Percentiles rank a stretch among this genome's conserved stretches.
These are phyloP conservation scores for Crenichthys baileyi DNA, from an alignment of 2,797 vertebrate genomes.

Conservation along the genomic window DNA sequence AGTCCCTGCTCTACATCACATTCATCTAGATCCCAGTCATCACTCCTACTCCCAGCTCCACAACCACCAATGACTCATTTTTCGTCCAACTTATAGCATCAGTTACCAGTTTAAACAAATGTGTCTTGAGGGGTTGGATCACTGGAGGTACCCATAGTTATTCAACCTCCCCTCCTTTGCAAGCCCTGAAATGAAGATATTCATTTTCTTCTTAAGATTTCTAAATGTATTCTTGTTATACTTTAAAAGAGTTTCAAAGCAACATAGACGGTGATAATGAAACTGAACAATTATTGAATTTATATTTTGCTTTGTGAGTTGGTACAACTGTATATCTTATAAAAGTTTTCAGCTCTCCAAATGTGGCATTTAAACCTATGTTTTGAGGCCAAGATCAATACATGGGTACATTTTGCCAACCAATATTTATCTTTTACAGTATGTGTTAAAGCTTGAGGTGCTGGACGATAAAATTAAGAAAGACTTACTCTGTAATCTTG, in stretches of 20 bases:
- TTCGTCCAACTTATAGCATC: slow-evolving; percentile 2
- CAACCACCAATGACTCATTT: slow-evolving; percentile 8
- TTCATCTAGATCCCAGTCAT: slow-evolving; percentile 14
- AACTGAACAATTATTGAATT: not conserved
- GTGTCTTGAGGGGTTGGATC: not conserved
- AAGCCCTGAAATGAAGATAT: not conserved
- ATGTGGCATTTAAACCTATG: not conserved
- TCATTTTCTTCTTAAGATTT: not conserved
- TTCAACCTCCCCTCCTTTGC: not conserved
- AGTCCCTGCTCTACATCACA: slow-evolving; percentile 16
- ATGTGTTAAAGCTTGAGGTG: not conserved
- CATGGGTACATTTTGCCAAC: not conserved
- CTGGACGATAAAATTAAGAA: not conserved
- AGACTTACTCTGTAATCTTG: not conserved
- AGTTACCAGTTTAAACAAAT: slow-evolving; percentile 3
- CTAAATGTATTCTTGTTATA: not conserved
- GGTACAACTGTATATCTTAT: not conserved
- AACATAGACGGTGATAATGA: no score
- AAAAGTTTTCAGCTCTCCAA: not conserved
- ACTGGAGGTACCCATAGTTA: not conserved
- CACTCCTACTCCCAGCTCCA: slow-evolving; percentile 6
- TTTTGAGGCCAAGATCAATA: not conserved
- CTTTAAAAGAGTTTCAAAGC: not conserved
- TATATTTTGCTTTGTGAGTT: not conserved
- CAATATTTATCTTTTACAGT: not conserved